These are phyloP conservation scores for Eulemur albifrons DNA, from an alignment of 2,797 vertebrate species.

Conservation along the genomic window DNA sequence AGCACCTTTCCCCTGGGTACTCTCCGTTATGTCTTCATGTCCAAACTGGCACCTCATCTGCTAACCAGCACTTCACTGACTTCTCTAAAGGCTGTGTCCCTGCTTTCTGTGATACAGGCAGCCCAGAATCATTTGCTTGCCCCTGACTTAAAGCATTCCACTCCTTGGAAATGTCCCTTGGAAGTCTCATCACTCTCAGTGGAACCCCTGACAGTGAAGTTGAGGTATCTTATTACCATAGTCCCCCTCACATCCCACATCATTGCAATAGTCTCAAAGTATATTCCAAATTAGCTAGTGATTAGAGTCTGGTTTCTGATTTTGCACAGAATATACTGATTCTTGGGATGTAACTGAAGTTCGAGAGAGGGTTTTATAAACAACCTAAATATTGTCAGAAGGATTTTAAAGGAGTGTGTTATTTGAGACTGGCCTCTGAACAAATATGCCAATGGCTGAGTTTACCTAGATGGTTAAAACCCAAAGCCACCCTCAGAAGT, in stretches of 20 bases:
- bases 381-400: neutral
- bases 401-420: neutral
- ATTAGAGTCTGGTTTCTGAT: neutral
- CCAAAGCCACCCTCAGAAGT: neutral
- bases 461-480: neutral
- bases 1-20: neutral
- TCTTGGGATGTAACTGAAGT: neutral
- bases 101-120: neutral
- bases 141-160: neutral
- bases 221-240: neutral
- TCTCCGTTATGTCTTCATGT: neutral
- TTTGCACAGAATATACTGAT: neutral
- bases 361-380: neutral
- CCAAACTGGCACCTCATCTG: neutral
- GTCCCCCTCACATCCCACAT: no score
- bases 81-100: neutral
- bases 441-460: neutral
- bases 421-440: neutral
- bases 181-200: neutral
- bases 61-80: neutral
- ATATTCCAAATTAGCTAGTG: neutral
- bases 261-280: neutral
- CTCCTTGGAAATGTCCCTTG: neutral
- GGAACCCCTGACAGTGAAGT: neutral
- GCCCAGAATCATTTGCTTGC: neutral